Base-by-base conservation (phyloP, 2,888 invertebrate species). In the Nasonia oneida region DNA sequence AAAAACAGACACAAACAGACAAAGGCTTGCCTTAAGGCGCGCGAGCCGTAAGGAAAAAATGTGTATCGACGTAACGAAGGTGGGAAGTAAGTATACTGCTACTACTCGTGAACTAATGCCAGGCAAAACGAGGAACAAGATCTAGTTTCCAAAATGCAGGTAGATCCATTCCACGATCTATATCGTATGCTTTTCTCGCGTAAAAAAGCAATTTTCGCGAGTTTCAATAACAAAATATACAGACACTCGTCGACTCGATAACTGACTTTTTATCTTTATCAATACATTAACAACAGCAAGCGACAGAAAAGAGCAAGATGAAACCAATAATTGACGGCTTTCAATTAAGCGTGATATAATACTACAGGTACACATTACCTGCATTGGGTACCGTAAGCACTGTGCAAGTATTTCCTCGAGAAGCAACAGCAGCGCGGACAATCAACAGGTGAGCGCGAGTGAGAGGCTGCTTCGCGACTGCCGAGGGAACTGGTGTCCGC, bases 361-460 rank as follows among this genome's bases (percentile, higher is more conserved):
- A 47, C n/a, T 61, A 61, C n/a, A 61, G 18, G n/a, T n/a, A 61
- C 1, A 53, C 15, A 53, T 67, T 83, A 83, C 83, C 83, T 83
- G 76, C 83, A 77, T 83, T 15, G 23, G 39, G 53, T 23, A 67
- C 39, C 39, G 39, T 29, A 23, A 29, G 23, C 23, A 33, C 67
- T 67, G 15, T 14, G 12, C 29, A 10, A 12, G 42, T 42, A 47
- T 53, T 14, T 53, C 33, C 14, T 50, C 57, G 3, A 39, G 57
- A 70, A 83, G 83, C 83, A 83, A 83, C 83, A 83, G 50, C 23
- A n/a, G 61, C 57, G 73, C 42, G 73, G 37, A 39, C 39, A 53
- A 82, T 83, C 83, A 83, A 83, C 83, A 83, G 83, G 83, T 83
- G 77, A 70, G 10, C 39, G 18, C 57, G 70, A 37, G 8, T 8